A percentile compares a stretch with the other conserved stretches of the same genome.
Evolutionary conservation across 2,113 vertebrate species (phyloP).

Genomic region (Otis tarda): DNA sequence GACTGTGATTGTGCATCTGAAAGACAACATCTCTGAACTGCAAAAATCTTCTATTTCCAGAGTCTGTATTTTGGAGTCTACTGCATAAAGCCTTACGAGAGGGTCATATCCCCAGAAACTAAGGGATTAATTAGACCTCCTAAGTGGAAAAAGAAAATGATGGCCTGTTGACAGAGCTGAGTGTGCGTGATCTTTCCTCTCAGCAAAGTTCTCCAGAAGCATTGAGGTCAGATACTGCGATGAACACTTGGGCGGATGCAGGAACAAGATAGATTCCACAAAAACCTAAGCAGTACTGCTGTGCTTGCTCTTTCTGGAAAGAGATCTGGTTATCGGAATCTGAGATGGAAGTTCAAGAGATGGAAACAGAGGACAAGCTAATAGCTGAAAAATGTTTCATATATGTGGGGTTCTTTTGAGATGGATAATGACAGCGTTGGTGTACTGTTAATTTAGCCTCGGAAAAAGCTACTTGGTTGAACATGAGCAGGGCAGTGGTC

Average conservation of each 20-base stretch:
- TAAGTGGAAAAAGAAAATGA: background rate
- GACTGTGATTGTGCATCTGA: background rate
- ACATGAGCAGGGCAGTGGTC: background rate
- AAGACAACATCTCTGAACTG: background rate
- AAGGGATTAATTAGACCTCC: background rate
- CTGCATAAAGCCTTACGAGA: background rate
- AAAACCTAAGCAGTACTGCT: background rate
- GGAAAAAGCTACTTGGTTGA: background rate
- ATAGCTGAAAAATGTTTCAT: background rate
- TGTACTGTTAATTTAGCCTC: background rate
- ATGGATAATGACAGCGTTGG: background rate
- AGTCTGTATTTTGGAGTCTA: background rate
- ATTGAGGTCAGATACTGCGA: background rate
- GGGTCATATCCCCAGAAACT: background rate
- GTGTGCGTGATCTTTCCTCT: background rate
- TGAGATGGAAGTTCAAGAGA: background rate
- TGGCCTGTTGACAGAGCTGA: background rate
- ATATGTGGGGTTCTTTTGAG: accelerated
- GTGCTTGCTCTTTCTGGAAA: background rate
- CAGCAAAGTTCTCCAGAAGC: background rate
- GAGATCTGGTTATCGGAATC: background rate
- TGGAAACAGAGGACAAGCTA: background rate
- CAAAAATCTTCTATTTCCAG: background rate
- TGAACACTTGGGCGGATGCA: background rate
- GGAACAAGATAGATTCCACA: background rate